Conservation (phyloP, 2,888 invertebrate genomes). For the Colostygia pectinataria region DNA sequence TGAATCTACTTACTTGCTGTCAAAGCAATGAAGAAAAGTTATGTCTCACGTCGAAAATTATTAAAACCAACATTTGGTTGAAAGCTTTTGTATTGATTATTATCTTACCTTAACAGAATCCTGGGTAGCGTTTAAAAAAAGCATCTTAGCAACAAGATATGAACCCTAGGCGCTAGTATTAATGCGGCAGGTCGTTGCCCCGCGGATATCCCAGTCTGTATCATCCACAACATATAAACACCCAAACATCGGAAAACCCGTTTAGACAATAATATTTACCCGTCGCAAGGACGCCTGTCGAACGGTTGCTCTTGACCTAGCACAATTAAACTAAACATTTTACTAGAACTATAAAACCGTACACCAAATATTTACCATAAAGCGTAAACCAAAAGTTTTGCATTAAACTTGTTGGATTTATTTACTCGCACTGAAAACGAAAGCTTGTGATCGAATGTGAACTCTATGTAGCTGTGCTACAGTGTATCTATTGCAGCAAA, state of each 20-base stretch:
- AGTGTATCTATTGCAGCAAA: conserved; percentile 26
- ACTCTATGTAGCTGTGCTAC: conserved; percentile 39
- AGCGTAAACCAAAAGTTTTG: conserved; percentile 83
- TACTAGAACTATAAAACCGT: conserved; percentile 82
- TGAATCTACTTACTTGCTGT: no score
- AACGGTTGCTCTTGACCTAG: conserved; percentile 81
- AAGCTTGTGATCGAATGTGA: conserved; percentile 41
- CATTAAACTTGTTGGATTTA: conserved; percentile 79
- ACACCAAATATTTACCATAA: conserved; percentile 83
- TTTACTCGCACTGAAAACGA: conserved; percentile 69
- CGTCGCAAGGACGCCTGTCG: conserved; percentile 81
- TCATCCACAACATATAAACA: conserved; percentile 70
- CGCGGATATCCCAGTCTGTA: conserved; percentile 51
- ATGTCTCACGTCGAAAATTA: no score
- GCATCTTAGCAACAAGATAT: no score
- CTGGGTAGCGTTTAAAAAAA: no score
- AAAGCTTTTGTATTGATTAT: no score
- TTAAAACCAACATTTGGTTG: no score
- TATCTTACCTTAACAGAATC: no score
- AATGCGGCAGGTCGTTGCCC: conserved; percentile 50
- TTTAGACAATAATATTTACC: conserved; percentile 82
- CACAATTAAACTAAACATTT: conserved; percentile 82
- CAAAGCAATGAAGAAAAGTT: no score
- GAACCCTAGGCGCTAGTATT: conserved; percentile 1
- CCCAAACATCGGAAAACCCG: conserved; percentile 77